Evolutionary conservation across 2,113 vertebrate species (phyloP), one percentile per base, ranked within the genome.

Genomic region (Rhineura floridana): DNA sequence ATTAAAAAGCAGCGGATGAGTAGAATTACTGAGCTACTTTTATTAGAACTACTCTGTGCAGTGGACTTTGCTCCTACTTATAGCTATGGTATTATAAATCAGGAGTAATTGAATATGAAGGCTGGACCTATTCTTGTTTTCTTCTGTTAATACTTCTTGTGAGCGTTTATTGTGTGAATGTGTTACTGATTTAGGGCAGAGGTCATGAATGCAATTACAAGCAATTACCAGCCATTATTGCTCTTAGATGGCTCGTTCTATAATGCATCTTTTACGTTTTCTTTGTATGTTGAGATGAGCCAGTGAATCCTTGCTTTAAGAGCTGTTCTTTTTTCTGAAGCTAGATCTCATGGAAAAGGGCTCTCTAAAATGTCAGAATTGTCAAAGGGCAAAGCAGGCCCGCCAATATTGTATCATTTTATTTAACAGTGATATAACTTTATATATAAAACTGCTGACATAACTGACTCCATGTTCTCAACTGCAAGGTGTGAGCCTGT

Each of bases 191-290:
- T 91, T 39, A 81, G 79, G 70, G 48, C 84, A 91, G 70, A 92
- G 84, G 80, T 83, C 86, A 59, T 88, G 36, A 93, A 28, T 63
- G 55, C 73, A 83, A 89, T 95, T 93, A 92, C 87, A 86, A 48
- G 28, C 84, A 91, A 84, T 90, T 89, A 44, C 70, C 0, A 73
- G 82, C 84, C 0, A 12, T 87, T 55, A 81, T 72, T 48, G 21
- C 52, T 44, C 28, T 78, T 83, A n/a, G 39, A 83, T 84, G 63
- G 79, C 44, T 36, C 25, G 59, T 90, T 67, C 23, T 3, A n/a
- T 39, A 91, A 70, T 81, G 39, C 4, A 52, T 69, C 36, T 44
- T 81, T 87, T 81, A 25, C n/a, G 63, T 55, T 86, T 36, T 36
- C 48, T 65, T 39, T 33, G 48, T 21, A 55, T 30, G 86, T 36